Evolutionary conservation across 1,140 invertebrate genomes (phyloP).

Genomic region (Globodera rostochiensis): DNA sequence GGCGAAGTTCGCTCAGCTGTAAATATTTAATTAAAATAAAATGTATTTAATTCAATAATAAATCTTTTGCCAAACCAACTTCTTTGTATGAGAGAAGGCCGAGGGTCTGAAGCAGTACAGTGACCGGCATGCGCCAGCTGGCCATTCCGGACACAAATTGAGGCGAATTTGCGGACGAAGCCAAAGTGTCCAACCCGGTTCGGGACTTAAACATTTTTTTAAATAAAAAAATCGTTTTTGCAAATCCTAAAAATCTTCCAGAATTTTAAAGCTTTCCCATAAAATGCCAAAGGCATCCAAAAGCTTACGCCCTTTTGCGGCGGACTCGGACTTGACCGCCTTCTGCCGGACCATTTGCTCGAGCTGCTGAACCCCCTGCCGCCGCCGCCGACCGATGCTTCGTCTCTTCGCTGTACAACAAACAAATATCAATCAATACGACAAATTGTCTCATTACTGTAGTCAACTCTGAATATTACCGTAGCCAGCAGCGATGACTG

Average conservation of each 20-base stretch:
- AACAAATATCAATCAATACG: no score
- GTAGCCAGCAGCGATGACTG: not conserved
- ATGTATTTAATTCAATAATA: not conserved
- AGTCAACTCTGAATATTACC: not conserved
- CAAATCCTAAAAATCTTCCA: not conserved
- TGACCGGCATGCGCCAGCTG: conserved; percentile 19
- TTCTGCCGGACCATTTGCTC: not conserved
- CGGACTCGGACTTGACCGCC: not conserved
- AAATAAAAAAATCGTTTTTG: not conserved
- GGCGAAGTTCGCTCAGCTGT: conserved; percentile 45
- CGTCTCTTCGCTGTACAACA: not conserved
- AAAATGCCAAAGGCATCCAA: not conserved
- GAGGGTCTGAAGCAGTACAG: conserved; percentile 20
- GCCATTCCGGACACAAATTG: conserved; percentile 13
- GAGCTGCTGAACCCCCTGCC: not conserved
- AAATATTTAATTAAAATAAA: conserved; percentile 30
- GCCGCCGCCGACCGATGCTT: not conserved
- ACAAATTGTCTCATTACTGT: no score
- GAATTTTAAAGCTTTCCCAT: not conserved
- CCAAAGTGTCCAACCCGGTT: not conserved
- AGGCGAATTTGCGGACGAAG: conserved; percentile 4
- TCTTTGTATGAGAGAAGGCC: conserved; percentile 35
- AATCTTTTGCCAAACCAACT: not conserved
- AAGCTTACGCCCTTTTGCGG: not conserved
- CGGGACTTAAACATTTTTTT: not conserved